These are phyloP conservation scores for Pseudochirops corinnae DNA, from an alignment of 2,797 vertebrate species.

Conservation along the genomic window DNA sequence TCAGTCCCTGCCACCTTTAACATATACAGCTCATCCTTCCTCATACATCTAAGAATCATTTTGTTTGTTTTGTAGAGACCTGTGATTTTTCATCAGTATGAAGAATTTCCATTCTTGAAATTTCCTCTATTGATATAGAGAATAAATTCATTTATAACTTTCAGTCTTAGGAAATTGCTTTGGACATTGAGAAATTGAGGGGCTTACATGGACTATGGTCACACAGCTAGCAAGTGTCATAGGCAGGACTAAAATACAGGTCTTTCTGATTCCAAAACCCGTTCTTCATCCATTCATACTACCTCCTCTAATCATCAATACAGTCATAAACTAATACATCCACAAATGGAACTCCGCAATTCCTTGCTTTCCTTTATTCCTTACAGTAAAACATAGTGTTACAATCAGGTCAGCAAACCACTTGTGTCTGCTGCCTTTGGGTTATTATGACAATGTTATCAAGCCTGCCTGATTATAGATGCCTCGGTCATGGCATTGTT, in stretches of 20 bases:
- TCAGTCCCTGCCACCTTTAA: not conserved
- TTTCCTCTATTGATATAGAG: not conserved
- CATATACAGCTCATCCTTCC: not conserved
- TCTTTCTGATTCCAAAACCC: not conserved
- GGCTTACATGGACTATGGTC: not conserved
- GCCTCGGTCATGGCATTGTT: constrained; percentile 41
- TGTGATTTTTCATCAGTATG: not conserved
- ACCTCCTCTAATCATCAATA: not conserved
- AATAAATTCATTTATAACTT: not conserved
- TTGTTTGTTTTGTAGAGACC: not conserved
- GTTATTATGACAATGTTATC: constrained; percentile 72
- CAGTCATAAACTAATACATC: not conserved
- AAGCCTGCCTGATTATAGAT: constrained; percentile 65
- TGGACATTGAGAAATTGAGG: not conserved
- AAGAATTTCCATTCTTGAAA: not conserved
- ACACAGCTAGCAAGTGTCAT: not conserved
- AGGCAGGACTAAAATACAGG: not conserved
- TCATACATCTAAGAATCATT: not conserved
- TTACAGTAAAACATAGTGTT: constrained; percentile 61
- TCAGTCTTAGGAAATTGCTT: not conserved
- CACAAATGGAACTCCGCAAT: not conserved
- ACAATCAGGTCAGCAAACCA: constrained; percentile 68
- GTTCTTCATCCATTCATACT: not conserved
- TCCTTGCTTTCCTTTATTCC: constrained; percentile 53
- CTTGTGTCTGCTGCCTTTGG: constrained; percentile 66